These are phyloP conservation scores for Zalophus californianus DNA, from an alignment of 2,797 vertebrate genomes.

Conservation along the genomic window DNA sequence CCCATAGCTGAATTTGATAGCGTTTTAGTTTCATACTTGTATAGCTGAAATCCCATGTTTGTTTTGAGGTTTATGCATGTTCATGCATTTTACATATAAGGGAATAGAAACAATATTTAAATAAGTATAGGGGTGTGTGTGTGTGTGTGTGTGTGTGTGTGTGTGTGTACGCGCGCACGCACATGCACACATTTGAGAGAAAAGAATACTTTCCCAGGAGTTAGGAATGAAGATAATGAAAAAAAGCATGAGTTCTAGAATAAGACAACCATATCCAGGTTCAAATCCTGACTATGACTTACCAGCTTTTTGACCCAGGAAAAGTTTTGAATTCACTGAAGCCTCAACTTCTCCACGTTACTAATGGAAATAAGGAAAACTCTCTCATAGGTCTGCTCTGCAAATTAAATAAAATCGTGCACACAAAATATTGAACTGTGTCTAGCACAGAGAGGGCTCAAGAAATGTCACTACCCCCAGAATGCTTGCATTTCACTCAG, in stretches of 20 bases:
- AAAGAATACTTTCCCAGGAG: not conserved
- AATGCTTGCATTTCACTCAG: not conserved
- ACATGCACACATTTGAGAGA: not conserved
- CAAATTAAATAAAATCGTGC: not conserved
- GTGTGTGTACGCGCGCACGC: too few relatives aligned
- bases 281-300: constrained; percentile 22
- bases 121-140: not conserved
- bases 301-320: not conserved
- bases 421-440: not conserved
- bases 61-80: not conserved
- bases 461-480: not conserved
- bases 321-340: constrained; percentile 12
- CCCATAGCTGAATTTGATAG: not conserved
- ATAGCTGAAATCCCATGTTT: constrained; percentile 13
- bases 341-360: not conserved
- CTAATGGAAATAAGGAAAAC: not conserved
- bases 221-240: not conserved
- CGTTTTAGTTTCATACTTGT: not conserved
- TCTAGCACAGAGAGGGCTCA: not conserved
- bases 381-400: not conserved
- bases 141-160: too few relatives aligned
- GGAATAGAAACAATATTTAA: constrained; percentile 37
- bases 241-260: not conserved
- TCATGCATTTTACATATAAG: not conserved
- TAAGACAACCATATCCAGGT: not conserved